Evolutionary conservation across 2,888 invertebrate genomes (phyloP), one percentile per base, ranked within the genome.

Genomic region (Eupithecia abbreviata): DNA sequence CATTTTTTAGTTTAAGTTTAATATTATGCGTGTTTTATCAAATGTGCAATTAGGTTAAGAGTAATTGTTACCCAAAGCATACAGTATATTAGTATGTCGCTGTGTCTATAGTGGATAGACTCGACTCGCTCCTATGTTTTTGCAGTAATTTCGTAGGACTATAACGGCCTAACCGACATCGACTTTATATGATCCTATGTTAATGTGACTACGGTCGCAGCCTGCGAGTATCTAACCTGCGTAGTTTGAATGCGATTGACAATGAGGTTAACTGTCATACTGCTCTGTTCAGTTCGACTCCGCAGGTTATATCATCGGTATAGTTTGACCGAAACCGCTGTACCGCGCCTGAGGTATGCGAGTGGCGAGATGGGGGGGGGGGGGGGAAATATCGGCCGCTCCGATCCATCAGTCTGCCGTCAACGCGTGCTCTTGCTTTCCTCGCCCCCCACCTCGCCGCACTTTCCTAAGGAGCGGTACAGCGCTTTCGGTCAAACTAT

Each of bases 61-160:
- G 87, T 90, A 88, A 91, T 92, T 91, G 93, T 94, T 94, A 94
- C 94, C 94, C 93, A 92, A 91, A 91, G 90, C 91, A 90, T 91
- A 90, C 89, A 84, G 87, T 89, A 84, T 87, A 87, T 81, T 85
- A 85, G 88, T 88, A 89, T 87, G 89, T 84, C 85, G 88, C 88
- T 82, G 85, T 85, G 85, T 84, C 82, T 83, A 81, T 78, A 81
- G 83, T 81, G 79, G 80, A 84, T 80, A 84, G 69, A 78, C 77
- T 79, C 74, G 81, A 79, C 84, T 82, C 80, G 86, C 82, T 75
- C 73, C 71, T 73, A 68, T 72, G 73, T 68, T 71, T 72, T 78
- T 71, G 58, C 73, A 67, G 73, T 62, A 72, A 73, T 69, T 62
- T 73, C 58, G 62, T 71, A 72, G 49, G 43, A 75, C 65, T 45